These are phyloP conservation scores for Zapus hudsonius DNA, from an alignment of 2,113 vertebrate genomes.

Conservation along the genomic window DNA sequence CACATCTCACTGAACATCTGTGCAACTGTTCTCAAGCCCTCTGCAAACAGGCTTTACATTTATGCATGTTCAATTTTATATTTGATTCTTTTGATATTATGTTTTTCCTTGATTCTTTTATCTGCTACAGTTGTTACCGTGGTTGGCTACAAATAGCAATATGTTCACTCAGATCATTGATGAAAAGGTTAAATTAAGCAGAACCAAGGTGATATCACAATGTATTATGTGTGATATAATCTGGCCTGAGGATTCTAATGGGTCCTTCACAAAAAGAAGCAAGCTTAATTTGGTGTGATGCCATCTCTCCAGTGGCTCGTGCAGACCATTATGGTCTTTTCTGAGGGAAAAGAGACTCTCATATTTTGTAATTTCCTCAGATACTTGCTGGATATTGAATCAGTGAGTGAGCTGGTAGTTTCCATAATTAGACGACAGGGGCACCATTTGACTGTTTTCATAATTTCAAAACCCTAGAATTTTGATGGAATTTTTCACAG, in stretches of 20 bases:
- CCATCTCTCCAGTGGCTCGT: background rate
- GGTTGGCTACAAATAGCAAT: background rate
- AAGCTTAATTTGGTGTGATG: background rate
- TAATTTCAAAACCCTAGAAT: background rate
- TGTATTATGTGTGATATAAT: background rate
- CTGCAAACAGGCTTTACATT: background rate
- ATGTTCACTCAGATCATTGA: conserved; percentile 24
- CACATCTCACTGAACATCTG: background rate
- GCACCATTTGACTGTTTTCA: background rate
- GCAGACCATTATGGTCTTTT: background rate
- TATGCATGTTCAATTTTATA: background rate
- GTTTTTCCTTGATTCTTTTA: background rate
- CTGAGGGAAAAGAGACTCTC: background rate
- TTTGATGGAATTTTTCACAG: background rate
- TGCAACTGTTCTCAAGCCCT: background rate
- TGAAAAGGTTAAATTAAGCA: conserved; percentile 23
- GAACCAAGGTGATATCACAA: background rate
- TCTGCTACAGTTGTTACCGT: background rate
- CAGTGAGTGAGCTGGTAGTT: background rate
- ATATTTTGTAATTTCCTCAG: background rate
- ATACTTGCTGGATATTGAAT: background rate
- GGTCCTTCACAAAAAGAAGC: background rate
- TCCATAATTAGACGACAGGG: background rate
- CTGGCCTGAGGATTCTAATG: background rate
- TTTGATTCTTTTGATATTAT: conserved; percentile 21